Evolutionary conservation across 2,113 vertebrate genomes (phyloP), one percentile per base, ranked within the genome.

Genomic region (Cisticola juncidis): DNA sequence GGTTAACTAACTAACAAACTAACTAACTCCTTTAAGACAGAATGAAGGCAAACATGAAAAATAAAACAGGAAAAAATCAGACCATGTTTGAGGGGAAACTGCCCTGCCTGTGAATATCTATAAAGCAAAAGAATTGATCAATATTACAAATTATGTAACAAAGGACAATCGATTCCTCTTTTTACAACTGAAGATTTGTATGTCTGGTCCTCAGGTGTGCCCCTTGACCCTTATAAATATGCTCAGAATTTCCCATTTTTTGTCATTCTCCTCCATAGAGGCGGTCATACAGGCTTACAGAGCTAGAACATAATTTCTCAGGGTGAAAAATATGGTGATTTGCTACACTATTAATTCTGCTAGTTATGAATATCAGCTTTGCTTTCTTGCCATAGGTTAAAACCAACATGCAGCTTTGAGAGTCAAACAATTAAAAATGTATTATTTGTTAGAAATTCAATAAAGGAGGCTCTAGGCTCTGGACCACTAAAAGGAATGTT

Each of bases 371-470:
- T 76, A 42, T 81, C 44, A 72, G 53, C 20, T 81, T 94, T 87
- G 20, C 28, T 87, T 88, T 95, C 62, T 64, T 92, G 33, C 17
- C 51, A 44, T 66, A 36, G 35, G 31, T 73, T 36, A 82, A 87
- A 94, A 70, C 9, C 36, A 83, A 48, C 22, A 40, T 64, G 18
- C 8, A 62, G 28, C 81, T 94, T 51, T 81, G 53, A 86, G 21
- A 72, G 1, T 9, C n/a, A 83, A 90, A 60, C 26, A 79, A 71
- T 83, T 85, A 68, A 86, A 95, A 86, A 66, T 58, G 23, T 38
- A 69, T 89, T 78, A 56, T 94, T 93, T 84, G 72, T 77, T 42
- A 81, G 45, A 83, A 92, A 90, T 81, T 85, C 53, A 80, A 47
- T 92, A 81, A 72, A 72, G 23, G 23, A 78, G 58, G 10, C 14